These are phyloP conservation scores for Phalacrocorax aristotelis DNA, from an alignment of 2,113 vertebrate genomes.

Conservation along the genomic window DNA sequence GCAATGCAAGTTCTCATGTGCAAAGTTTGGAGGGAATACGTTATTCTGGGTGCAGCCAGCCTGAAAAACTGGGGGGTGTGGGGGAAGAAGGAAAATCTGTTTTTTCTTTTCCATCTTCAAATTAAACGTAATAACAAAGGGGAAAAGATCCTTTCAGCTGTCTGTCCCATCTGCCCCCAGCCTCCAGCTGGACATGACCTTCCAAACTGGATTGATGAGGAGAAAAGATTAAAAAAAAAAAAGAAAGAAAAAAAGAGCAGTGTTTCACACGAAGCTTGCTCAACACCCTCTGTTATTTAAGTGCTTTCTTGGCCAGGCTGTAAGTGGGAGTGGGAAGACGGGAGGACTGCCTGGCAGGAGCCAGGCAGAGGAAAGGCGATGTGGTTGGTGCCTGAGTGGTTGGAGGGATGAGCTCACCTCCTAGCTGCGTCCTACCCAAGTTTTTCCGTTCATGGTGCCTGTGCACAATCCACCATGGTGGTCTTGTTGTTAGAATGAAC, in stretches of 20 bases:
- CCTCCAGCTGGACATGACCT: background rate
- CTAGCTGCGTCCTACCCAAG: background rate
- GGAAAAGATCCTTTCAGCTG: background rate
- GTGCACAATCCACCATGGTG: background rate
- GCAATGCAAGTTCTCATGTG: background rate
- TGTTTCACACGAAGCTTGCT: background rate
- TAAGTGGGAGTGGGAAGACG: background rate
- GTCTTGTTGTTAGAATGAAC: background rate
- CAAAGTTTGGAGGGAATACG: fast-evolving
- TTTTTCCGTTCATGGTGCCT: background rate
- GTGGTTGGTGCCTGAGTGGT: background rate
- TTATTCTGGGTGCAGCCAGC: background rate
- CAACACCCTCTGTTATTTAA: background rate
- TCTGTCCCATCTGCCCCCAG: background rate
- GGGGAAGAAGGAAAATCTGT: background rate
- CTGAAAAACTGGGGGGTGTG: background rate
- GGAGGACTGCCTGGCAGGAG: background rate
- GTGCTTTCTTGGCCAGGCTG: background rate
- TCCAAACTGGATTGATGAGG: background rate
- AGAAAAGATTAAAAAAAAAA: background rate
- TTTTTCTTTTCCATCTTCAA: background rate
- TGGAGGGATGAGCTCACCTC: background rate
- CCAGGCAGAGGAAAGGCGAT: fast-evolving
- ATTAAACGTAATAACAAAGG: background rate
- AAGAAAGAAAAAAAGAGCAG: background rate